Evolutionary conservation across 2,888 invertebrate species (phyloP).

Genomic region (Perizoma flavofasciatum): DNA sequence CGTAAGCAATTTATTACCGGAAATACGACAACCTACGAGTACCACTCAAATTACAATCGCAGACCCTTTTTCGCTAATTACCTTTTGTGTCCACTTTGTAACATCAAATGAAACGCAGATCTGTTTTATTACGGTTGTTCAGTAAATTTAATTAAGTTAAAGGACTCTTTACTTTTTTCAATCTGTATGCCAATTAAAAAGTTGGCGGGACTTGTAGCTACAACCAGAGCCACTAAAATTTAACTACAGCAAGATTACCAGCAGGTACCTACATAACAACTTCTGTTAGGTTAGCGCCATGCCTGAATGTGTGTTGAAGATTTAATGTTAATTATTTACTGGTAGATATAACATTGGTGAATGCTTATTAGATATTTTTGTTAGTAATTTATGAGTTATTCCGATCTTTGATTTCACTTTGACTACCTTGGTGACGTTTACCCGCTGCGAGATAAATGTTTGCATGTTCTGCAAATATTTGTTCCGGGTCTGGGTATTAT

Average conservation of each 20-base stretch:
- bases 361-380: too few relatives aligned
- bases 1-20: slow-evolving; percentile 13
- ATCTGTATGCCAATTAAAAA: slow-evolving; percentile 78
- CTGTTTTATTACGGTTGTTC: slow-evolving; percentile 63
- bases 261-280: slow-evolving; percentile 3
- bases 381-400: too few relatives aligned
- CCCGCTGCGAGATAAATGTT: too few relatives aligned
- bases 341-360: too few relatives aligned
- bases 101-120: slow-evolving; percentile 56
- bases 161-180: slow-evolving; percentile 71
- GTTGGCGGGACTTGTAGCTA: slow-evolving; percentile 68
- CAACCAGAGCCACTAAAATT: slow-evolving; percentile 65
- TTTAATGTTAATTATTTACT: too few relatives aligned
- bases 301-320: too few relatives aligned
- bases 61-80: slow-evolving; percentile 52
- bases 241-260: slow-evolving; percentile 56
- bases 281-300: too few relatives aligned
- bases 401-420: too few relatives aligned
- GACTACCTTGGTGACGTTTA: too few relatives aligned
- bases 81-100: slow-evolving; percentile 51
- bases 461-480: too few relatives aligned
- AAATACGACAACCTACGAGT: slow-evolving; percentile 5
- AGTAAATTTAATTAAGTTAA: slow-evolving; percentile 76
- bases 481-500: too few relatives aligned
- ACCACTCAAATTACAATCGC: slow-evolving; percentile 27